phyloP scores from a whole-genome alignment of 2,797 vertebrate genomes.

The Cryptoblepharus egeriae region DNA sequence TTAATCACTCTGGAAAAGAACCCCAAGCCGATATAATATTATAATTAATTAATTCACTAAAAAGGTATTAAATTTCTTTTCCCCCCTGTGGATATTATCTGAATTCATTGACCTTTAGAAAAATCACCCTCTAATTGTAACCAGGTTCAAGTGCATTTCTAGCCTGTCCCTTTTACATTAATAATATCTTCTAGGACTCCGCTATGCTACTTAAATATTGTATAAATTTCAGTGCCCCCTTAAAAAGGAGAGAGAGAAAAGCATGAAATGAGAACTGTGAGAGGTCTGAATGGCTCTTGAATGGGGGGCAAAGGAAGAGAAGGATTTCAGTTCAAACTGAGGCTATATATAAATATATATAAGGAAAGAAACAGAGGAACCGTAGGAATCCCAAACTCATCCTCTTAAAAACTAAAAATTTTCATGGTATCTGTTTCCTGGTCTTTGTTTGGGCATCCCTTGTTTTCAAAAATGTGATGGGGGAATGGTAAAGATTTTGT shows the following conservation, averaged over 20 bases:
- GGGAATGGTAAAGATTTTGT: background rate
- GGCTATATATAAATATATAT: background rate
- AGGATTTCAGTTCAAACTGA: background rate
- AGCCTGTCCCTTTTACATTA: constrained; percentile 90
- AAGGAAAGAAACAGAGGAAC: background rate
- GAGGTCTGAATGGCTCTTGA: constrained; percentile 63
- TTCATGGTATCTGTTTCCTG: background rate
- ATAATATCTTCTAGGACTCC: constrained; percentile 83
- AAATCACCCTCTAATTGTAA: constrained; percentile 98
- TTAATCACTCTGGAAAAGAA: constrained; percentile 99
- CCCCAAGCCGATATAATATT: constrained; percentile 98
- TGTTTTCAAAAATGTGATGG: background rate
- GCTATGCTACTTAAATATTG: constrained; percentile 83
- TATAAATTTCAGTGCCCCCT: constrained; percentile 82
- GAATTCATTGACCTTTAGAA: constrained; percentile 99
- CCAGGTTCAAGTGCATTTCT: constrained; percentile 91
- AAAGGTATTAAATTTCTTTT: constrained; percentile 98
- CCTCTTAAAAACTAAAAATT: background rate
- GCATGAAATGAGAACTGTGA: constrained; percentile 66
- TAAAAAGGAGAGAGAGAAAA: constrained; percentile 53
- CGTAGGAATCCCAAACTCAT: background rate
- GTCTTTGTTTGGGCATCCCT: background rate
- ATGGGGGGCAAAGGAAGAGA: background rate
- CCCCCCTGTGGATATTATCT: constrained; percentile 97
- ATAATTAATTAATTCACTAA: constrained; percentile 99